Percentiles rank a stretch among this genome's conserved stretches.
Evolutionary conservation across 2,797 vertebrate species (phyloP).

Genomic region (Phataginus tricuspis): DNA sequence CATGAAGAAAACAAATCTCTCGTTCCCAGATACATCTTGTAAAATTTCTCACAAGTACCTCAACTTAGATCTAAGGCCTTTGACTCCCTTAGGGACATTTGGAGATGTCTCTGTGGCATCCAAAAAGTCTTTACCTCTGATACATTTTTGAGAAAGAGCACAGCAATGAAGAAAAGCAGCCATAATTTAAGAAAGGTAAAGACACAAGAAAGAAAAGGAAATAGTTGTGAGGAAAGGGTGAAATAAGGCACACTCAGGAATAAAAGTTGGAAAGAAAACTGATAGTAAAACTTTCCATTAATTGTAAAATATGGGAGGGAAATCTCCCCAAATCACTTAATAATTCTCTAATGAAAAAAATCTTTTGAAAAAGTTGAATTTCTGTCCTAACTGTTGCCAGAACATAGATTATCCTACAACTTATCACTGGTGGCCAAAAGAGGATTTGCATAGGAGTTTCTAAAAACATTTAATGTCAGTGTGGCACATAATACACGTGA

Average conservation of each 20-base stretch:
- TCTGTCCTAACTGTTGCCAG: background rate
- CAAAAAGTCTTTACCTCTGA: background rate
- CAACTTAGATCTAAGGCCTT: background rate
- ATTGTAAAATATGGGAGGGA: background rate
- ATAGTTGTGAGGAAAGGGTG: background rate
- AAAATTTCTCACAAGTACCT: background rate
- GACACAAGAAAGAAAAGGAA: background rate
- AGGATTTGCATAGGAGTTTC: background rate
- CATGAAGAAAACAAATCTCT: background rate
- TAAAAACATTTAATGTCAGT: background rate
- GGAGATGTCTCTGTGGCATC: background rate
- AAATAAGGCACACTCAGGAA: background rate
- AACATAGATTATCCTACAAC: background rate
- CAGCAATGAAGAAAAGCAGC: background rate
- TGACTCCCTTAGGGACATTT: background rate
- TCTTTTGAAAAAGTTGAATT: background rate
- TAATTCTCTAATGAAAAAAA: background rate
- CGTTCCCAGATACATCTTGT: background rate
- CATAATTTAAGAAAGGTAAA: background rate
- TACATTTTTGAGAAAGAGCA: background rate
- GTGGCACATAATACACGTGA: background rate
- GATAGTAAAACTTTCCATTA: background rate
- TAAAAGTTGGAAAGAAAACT: slow-evolving; percentile 8
- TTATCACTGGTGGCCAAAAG: background rate
- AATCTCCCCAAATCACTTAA: background rate